Base-by-base conservation (phyloP, 2,888 invertebrate species). In the Seira ritae region DNA sequence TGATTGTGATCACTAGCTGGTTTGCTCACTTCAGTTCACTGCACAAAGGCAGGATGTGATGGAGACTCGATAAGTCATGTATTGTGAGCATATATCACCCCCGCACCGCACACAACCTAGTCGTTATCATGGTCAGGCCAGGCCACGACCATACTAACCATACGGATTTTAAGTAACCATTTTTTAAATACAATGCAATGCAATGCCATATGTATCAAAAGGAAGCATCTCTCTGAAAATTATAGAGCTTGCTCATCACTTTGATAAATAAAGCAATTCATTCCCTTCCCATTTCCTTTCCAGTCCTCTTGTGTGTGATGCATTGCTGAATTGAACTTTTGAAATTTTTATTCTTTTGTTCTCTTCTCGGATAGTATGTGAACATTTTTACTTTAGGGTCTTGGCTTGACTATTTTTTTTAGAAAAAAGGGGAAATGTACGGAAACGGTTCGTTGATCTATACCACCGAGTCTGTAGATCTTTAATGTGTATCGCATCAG, bases 361-460 rank as follows among this genome's bases (percentile, higher is more conserved):
- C 8, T 31, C 31, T 31, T 2, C 3, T 31, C n/a, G n/a, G n/a
- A n/a, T n/a, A n/a, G 31, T 31, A 8, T 31, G 31, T 31, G 31
- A 31, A 31, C 8, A 8, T 31, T 4, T 8, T 8, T 31, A 31
- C 8, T 67, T 24, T 67, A n/a, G 23, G 1, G 31, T 24, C n/a
- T 31, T 67, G 67, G 24, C 17, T 1, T 20, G 12, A n/a, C 15
- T n/a, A 31, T 8, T 31, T 31, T 31, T 31, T 2, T 31, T 31
- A 4, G 8, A 10, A 20, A 50, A 70, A 70, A 70, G 22, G 69
- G 60, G 69, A 69, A 69, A 62, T 69, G 62, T n/a, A 77, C 23
- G 50, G 76, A 77, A 77, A 69, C 76, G 76, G 76, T 77, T 77
- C 76, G 76, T 55, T 77, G 76, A 77, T 77, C 69, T 23, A 46